phyloP scores from a whole-genome alignment of 2,113 vertebrate genomes.

The Dipodomys spectabilis region DNA sequence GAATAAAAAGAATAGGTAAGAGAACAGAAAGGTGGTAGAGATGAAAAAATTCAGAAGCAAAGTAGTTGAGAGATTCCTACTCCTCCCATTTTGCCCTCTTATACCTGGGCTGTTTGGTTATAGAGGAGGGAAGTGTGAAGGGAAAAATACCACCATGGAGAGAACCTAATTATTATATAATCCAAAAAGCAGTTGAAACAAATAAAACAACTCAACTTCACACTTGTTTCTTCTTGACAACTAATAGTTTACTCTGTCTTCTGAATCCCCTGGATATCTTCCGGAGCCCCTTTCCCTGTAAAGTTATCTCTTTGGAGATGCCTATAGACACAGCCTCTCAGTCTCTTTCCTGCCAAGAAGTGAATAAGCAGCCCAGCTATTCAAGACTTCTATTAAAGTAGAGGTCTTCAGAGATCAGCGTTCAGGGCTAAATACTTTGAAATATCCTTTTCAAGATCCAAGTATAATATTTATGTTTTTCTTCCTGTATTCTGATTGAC shows the following conservation, averaged over 20 bases:
- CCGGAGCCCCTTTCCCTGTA: background rate
- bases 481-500: too few species aligned
- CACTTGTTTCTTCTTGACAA: too few species aligned
- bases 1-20: background rate
- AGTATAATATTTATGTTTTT: background rate
- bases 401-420: background rate
- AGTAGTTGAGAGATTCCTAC: too few species aligned
- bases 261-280: too few species aligned
- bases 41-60: conserved; percentile 9
- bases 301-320: background rate
- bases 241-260: too few species aligned
- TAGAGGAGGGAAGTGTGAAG: background rate
- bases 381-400: background rate
- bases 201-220: too few species aligned
- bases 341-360: background rate
- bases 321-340: background rate
- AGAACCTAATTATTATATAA: background rate
- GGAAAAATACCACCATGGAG: background rate
- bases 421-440: background rate
- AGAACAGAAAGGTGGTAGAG: background rate
- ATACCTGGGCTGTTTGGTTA: too few species aligned
- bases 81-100: too few species aligned
- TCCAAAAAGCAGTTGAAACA: background rate
- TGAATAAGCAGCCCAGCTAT: background rate
- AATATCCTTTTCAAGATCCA: too few species aligned